Percentiles rank a stretch among this genome's conserved stretches.
Evolutionary conservation across 92 coral and sea anemone species (phyloP).

Genomic region (Ricordea florida): DNA sequence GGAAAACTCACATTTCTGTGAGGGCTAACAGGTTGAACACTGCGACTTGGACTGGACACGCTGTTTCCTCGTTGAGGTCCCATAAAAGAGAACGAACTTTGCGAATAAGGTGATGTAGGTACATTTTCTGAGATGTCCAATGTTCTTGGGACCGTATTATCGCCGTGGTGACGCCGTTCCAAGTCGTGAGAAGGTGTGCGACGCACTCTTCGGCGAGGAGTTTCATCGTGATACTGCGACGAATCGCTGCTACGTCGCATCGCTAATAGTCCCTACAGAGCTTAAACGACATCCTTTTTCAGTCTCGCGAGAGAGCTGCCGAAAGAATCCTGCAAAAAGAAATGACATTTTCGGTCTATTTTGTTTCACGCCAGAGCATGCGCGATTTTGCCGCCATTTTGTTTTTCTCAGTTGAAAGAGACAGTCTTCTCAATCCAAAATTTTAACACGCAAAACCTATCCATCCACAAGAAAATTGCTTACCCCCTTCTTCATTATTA

Average conservation of each 20-base stretch:
- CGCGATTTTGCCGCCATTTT: slow-evolving; percentile 99
- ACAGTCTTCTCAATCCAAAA: slow-evolving; percentile 54
- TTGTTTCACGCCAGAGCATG: slow-evolving; percentile 79
- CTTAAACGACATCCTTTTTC: slow-evolving; percentile 18
- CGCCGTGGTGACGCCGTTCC: slow-evolving; percentile 77
- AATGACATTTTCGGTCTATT: slow-evolving; percentile 50
- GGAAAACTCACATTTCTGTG: slow-evolving; percentile 53
- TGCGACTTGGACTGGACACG: slow-evolving; percentile 60
- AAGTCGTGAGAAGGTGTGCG: slow-evolving; percentile 86
- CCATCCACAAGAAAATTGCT: slow-evolving; percentile 78
- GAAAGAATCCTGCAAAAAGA: slow-evolving; percentile 40
- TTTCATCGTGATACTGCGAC: slow-evolving; percentile 96
- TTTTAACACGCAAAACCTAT: slow-evolving; percentile 35
- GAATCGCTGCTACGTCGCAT: slow-evolving; percentile 96
- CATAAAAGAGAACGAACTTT: slow-evolving; percentile 72
- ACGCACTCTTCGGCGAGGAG: slow-evolving; percentile 94
- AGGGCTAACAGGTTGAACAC: slow-evolving; percentile 81
- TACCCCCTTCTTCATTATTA: slow-evolving; percentile 62
- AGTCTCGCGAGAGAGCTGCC: neutral
- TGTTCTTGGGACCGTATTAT: slow-evolving; percentile 61
- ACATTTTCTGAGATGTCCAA: slow-evolving; percentile 72
- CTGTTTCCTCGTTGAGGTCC: slow-evolving; percentile 63
- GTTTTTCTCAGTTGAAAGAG: slow-evolving; percentile 50
- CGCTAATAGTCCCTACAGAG: slow-evolving; percentile 49
- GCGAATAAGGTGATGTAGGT: slow-evolving; percentile 83